Evolutionary conservation across 2,797 vertebrate species (phyloP).

Genomic region (Molothrus aeneus): DNA sequence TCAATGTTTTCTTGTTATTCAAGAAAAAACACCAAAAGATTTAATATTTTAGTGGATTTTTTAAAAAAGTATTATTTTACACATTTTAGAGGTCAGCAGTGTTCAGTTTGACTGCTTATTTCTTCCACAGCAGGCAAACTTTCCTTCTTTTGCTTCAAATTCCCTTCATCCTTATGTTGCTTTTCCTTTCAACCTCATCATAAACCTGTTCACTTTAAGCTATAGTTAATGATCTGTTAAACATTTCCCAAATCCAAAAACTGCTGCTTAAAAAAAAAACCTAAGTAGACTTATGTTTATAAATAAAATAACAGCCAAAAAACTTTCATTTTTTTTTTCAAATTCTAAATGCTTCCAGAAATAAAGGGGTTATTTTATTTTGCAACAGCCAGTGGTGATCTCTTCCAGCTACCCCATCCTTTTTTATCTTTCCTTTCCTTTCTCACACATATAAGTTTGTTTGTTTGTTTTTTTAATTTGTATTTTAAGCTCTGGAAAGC

Average conservation of each 20-base stretch:
- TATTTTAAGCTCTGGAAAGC: background rate
- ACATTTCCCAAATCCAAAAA: background rate
- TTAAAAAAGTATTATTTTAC: background rate
- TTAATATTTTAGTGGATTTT: background rate
- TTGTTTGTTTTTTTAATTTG: too few species aligned
- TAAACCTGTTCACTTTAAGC: background rate
- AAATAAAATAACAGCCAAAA: background rate
- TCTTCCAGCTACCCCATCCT: background rate
- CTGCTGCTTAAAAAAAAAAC: background rate
- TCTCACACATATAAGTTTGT: background rate
- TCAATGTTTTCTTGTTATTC: background rate
- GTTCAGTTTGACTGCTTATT: background rate
- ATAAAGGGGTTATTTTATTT: background rate
- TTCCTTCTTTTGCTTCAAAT: background rate
- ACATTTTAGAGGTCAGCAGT: background rate
- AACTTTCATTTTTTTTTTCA: background rate
- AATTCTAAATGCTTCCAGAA: background rate
- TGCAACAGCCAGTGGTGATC: background rate
- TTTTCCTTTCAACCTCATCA: background rate
- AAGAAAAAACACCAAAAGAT: background rate
- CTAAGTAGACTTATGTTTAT: background rate
- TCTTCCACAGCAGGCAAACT: background rate
- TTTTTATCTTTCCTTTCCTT: background rate
- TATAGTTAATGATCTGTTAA: background rate
- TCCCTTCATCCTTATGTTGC: background rate